Evolutionary conservation across 2,113 vertebrate species (phyloP), one percentile per base, ranked within the genome.

Genomic region (Pelecanoides urinatrix): DNA sequence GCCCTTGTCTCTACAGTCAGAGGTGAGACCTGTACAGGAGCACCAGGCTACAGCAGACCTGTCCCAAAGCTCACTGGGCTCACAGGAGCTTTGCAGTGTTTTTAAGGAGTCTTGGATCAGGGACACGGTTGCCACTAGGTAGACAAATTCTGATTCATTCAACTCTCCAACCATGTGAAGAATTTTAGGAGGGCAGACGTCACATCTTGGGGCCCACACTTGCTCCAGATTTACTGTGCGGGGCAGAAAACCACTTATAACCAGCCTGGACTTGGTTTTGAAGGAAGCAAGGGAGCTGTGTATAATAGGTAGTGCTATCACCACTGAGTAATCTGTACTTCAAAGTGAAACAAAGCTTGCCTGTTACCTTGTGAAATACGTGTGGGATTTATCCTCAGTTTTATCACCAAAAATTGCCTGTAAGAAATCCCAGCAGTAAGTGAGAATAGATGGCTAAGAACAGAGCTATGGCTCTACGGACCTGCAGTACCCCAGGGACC

Each of bases 261-360:
- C 25, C 10, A 77, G 32, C 36, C 36, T 81, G 44, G 27, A 36
- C 29, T 76, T 76, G 12, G 55, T 71, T 84, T 56, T 20, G 29
- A 68, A 71, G 70, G 21, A 83, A 86, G 29, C 50, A 80, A 63
- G 84, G 44, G 68, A 89, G 56, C 68, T 74, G 38, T 47, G 32
- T 55, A 21, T 47, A 93, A 56, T 22, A 72, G 53, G 36, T 19
- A 78, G 47, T 59, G 71, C 52, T 90, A 58, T 90, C 45, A 70
- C 22, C 1, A 0, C 75, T 84, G 80, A 89, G 36, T 81, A 81
- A 94, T 87, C 65, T 94, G 73, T 95, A 68, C 73, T 92, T 93
- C 49, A 72, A 94, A 94, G 80, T 87, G 83, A 85, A 94, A 89
- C 76, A 92, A 95, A 97, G 92, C 86, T 86, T 9, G 40, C 49